Evolutionary conservation across 2,888 invertebrate species (phyloP), one percentile per base, ranked within the genome.

Genomic region (Epirrita christyi): DNA sequence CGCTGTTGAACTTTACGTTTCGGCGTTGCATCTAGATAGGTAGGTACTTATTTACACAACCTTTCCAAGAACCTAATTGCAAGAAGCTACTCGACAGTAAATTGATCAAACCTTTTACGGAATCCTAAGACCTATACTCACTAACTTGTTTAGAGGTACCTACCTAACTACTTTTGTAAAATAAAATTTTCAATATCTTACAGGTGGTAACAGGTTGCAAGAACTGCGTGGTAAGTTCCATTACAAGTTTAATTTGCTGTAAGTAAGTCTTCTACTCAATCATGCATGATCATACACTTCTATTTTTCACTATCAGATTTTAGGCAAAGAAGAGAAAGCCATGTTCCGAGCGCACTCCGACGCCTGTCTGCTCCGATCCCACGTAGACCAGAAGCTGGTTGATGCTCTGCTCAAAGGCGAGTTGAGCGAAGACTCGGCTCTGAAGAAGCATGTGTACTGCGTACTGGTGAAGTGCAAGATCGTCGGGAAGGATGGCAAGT

Each of bases 311-410:
- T 13, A 40, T 0, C 63, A 88, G 88, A 64, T 71, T 10, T 65
- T 88, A 15, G 86, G 88, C 51, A 91, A 90, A 53, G 85, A 85
- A 40, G 86, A 88, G 67, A 80, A 79, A 65, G 86, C 86, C 55
- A 88, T 91, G 90, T 86, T 92, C 74, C 86, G 83, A 44, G 78
- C 81, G 44, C 91, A 92, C 71, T 90, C 88, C 0, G 86, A 78
- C 36, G 83, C 86, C 2, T 91, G 91, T 72, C 61, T 73, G 45
- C 51, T 74, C 2, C 60, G 72, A 57, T 86, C 88, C 21, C 66
- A 59, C 5, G 89, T 73, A 34, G 70, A 75, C 1, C 77, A 79
- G 32, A 57, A 55, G 21, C 66, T 71, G 14, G 73, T 87, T 57
- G 81, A 74, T 8, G 63, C 74, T n/a, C 71, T 88, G 71, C 73